Conservation (phyloP, 2,888 invertebrate genomes). For the Cheilosia urbana region DNA sequence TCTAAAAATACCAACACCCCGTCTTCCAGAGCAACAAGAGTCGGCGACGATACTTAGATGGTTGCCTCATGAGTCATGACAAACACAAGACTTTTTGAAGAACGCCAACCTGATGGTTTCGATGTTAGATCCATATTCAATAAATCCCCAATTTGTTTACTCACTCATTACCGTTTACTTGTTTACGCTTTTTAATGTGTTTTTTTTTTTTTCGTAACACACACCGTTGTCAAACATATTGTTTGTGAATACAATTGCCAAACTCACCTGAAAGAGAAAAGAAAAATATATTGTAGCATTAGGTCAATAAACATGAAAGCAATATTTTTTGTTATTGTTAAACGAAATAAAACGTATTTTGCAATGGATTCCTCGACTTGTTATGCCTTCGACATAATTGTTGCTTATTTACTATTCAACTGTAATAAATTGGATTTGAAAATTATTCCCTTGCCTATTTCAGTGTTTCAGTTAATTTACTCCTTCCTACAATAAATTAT, state of each 20-base stretch:
- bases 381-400: slow-evolving; percentile 26
- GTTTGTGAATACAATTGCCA: slow-evolving; percentile 57
- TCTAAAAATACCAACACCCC: slow-evolving; percentile 25
- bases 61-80: slow-evolving; percentile 22
- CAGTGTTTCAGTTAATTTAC: slow-evolving; percentile 1
- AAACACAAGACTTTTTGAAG: background rate
- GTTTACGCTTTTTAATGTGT: slow-evolving; percentile 44
- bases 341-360: slow-evolving; percentile 10
- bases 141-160: slow-evolving; percentile 49
- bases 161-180: slow-evolving; percentile 61
- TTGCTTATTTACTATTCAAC: background rate
- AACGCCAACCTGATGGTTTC: slow-evolving; percentile 14
- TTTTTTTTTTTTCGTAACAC: slow-evolving; percentile 11
- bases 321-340: slow-evolving; percentile 36
- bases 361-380: slow-evolving; percentile 38
- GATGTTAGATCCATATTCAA: slow-evolving; percentile 7
- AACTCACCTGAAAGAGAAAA: slow-evolving; percentile 65
- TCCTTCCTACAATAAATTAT: background rate
- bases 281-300: slow-evolving; percentile 40
- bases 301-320: slow-evolving; percentile 50
- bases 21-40: slow-evolving; percentile 4
- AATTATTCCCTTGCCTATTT: background rate
- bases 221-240: slow-evolving; percentile 41
- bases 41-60: background rate
- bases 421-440: slow-evolving; percentile 6